phyloP scores from a whole-genome alignment of 2,797 vertebrate genomes.

The Fringilla coelebs region DNA sequence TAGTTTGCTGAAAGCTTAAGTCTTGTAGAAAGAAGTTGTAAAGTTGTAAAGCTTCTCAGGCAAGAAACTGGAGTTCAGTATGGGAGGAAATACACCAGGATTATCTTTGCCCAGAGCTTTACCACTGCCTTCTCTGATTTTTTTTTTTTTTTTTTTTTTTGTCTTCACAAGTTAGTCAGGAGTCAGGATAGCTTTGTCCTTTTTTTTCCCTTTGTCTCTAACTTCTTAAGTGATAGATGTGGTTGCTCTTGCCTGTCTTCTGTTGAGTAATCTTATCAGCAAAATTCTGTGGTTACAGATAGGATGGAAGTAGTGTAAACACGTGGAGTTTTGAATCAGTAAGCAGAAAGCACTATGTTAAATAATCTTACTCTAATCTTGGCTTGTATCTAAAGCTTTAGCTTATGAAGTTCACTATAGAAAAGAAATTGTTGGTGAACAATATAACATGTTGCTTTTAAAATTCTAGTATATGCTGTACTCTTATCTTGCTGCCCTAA shows the following conservation, averaged over 20 bases:
- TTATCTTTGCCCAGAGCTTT: background rate
- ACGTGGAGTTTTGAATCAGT: background rate
- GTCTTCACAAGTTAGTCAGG: background rate
- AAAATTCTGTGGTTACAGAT: conserved; percentile 30
- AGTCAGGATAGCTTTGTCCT: background rate
- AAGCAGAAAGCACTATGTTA: background rate
- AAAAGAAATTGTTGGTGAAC: background rate
- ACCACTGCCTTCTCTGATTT: background rate
- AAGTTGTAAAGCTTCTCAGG: background rate
- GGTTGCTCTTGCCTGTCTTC: background rate
- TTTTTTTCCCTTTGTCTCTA: background rate
- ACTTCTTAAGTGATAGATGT: conserved; percentile 38
- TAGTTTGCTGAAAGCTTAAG: background rate
- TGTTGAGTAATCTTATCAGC: conserved; percentile 46
- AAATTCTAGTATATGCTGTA: background rate
- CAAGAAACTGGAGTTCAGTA: background rate
- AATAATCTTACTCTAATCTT: background rate
- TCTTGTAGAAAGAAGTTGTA: background rate
- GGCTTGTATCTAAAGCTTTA: background rate
- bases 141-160: background rate
- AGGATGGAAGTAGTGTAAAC: conserved; percentile 29
- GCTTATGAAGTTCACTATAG: background rate
- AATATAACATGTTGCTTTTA: background rate
- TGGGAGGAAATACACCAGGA: background rate
- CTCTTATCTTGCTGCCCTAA: background rate